These are phyloP conservation scores for Platalea minor DNA, from an alignment of 2,797 vertebrate species.

Conservation along the genomic window DNA sequence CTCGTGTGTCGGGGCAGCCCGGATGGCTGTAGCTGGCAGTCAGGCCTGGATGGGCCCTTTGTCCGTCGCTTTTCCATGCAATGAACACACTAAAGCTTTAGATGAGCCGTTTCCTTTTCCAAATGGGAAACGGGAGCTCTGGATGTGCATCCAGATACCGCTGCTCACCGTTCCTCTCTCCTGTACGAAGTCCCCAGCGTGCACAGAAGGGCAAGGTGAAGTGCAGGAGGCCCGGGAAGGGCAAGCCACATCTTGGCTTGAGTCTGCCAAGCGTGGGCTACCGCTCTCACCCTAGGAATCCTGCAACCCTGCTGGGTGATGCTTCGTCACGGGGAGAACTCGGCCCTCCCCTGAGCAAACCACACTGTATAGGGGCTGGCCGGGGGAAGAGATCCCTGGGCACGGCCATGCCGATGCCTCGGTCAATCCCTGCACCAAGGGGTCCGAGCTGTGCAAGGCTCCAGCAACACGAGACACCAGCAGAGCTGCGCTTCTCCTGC, in stretches of 20 bases:
- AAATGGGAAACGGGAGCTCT: background rate
- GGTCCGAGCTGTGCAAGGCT: background rate
- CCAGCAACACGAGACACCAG: background rate
- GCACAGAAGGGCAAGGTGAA: background rate
- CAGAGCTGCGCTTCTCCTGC: background rate
- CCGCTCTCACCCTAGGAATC: background rate
- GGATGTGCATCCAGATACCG: background rate
- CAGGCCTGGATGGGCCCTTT: constrained; percentile 56
- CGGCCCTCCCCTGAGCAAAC: background rate
- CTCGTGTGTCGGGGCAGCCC: background rate
- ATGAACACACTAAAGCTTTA: background rate
- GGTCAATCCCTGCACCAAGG: background rate
- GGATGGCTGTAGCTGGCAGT: constrained; percentile 28
- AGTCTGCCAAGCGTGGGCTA: background rate
- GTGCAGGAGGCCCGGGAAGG: background rate
- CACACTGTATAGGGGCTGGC: background rate
- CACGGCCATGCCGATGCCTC: fast-evolving
- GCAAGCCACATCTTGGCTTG: too few relatives aligned
- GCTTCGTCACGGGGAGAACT: background rate
- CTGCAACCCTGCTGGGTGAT: background rate
- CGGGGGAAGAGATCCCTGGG: background rate
- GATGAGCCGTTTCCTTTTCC: background rate
- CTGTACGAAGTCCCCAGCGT: fast-evolving
- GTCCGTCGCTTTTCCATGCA: background rate
- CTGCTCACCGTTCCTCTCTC: background rate